These are phyloP conservation scores for Euspilapteryx auroguttella DNA, from an alignment of 2,888 invertebrate genomes.

Conservation along the genomic window DNA sequence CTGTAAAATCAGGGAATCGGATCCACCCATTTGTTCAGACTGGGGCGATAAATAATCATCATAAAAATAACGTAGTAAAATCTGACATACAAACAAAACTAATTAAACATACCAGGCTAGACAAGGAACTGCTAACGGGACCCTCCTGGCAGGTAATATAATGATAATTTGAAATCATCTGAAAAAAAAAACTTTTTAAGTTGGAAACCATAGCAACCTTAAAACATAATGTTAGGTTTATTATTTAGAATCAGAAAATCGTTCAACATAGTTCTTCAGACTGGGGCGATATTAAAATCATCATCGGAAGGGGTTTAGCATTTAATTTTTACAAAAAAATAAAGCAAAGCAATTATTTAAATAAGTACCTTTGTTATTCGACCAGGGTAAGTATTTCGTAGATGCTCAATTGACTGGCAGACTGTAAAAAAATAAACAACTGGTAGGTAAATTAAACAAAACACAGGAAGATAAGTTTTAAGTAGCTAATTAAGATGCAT, in stretches of 20 bases:
- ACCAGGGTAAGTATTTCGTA: too few species aligned
- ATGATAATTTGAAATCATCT: too few species aligned
- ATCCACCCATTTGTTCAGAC: slow-evolving; percentile 3
- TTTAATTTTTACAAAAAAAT: too few species aligned
- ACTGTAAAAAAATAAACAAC: neutral
- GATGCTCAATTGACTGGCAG: too few species aligned
- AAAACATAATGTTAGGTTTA: neutral
- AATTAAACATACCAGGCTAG: too few species aligned
- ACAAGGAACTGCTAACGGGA: too few species aligned
- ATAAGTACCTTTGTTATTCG: too few species aligned
- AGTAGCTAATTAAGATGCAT: slow-evolving; percentile 11
- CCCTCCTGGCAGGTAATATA: too few species aligned
- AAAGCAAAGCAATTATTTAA: too few species aligned
- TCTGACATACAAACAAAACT: too few species aligned
- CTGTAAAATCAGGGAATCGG: too few species aligned
- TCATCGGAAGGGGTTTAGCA: slow-evolving; percentile 10
- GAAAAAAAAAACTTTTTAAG: neutral
- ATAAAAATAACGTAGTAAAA: neutral
- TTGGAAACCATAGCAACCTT: neutral
- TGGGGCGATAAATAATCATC: slow-evolving; percentile 4
- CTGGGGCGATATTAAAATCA: slow-evolving; percentile 33
- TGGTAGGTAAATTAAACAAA: neutral
- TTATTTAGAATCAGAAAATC: slow-evolving; percentile 15
- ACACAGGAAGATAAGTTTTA: too few species aligned
- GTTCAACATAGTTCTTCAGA: slow-evolving; percentile 27